Base-by-base conservation (phyloP, 2,888 invertebrate species). In the Bellardia pandia region DNA sequence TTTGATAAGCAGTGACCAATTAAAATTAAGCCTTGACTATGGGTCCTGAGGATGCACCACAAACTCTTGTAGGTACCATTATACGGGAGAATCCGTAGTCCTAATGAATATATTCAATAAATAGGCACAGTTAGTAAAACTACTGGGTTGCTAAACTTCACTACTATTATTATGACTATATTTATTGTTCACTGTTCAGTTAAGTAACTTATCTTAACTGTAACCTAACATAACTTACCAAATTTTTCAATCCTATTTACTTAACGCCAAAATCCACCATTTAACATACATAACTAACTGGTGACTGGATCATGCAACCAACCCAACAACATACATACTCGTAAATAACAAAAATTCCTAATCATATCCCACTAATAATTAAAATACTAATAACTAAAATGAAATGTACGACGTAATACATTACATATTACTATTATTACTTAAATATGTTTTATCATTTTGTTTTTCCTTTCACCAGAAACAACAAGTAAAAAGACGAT, bases 401-500 rank as follows among this genome's bases (percentile, higher is more conserved):
- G 2, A 74, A 68, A 79, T 14, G 3, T 64, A 62, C 71, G 13
- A 66, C 30, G 58, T 77, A 74, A 51, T 58, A 66, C n/a, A 58
- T 42, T 58, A 33, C 16, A n/a, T 23, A 23, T 23, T 68, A 60
- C 58, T 79, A 33, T 66, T 69, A 48, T 53, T 40, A 23, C 23
- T 58, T 14, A 23, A 23, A 23, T 23, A 23, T 23, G 23, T 23
- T 23, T 23, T 69, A 48, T 53, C 16, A 23, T 51, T 58, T 14
- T 23, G 42, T 45, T 56, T 72, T 66, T 64, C 13, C 33, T 16
- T 62, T 42, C 71, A 11, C 37, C 30, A 81, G 66, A 64, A 71
- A 77, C 64, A 64, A 77, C 62, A 84, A 78, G 66, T 60, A 51
- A 45, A 85, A 64, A 7, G 9, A 60, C 51, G 16, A 33, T 53